A percentile compares a stretch with the other conserved stretches of the same genome.
These are phyloP conservation scores for Magallana ariakensis DNA, from an alignment of 1,140 invertebrate species.

Conservation along the genomic window DNA sequence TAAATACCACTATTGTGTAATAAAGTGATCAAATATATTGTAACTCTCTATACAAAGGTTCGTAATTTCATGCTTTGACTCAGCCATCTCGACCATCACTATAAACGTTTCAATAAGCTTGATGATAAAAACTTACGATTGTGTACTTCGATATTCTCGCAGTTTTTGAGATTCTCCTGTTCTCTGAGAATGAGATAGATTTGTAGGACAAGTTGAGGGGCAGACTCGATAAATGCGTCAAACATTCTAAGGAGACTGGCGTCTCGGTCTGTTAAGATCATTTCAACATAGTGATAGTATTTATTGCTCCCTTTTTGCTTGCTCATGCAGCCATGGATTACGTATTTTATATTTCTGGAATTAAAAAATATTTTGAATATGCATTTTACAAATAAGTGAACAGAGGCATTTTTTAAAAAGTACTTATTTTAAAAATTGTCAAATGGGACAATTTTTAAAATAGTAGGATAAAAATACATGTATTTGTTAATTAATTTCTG, in stretches of 20 bases:
- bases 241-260: conserved; percentile 87
- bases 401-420: no score
- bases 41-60: no score
- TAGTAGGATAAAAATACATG: no score
- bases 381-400: no score
- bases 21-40: no score
- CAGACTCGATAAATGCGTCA: conserved; percentile 94
- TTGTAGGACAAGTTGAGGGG: conserved; percentile 92
- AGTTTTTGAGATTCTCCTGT: conserved; percentile 49
- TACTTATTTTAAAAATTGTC: no score
- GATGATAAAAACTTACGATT: not conserved
- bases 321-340: conserved; percentile 69
- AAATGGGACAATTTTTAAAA: no score
- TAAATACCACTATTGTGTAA: no score
- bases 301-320: conserved; percentile 30
- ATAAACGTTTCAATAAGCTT: no score
- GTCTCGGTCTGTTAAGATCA: conserved; percentile 76
- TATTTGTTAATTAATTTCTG: no score
- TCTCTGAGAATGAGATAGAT: conserved; percentile 84
- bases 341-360: conserved; percentile 70
- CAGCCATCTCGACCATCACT: no score
- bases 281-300: conserved; percentile 64
- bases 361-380: conserved; percentile 16
- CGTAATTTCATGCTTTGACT: no score
- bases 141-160: not conserved